Evolutionary conservation across 2,113 vertebrate genomes (phyloP), one percentile per base, ranked within the genome.

Genomic region (Lamprotornis superbus): DNA sequence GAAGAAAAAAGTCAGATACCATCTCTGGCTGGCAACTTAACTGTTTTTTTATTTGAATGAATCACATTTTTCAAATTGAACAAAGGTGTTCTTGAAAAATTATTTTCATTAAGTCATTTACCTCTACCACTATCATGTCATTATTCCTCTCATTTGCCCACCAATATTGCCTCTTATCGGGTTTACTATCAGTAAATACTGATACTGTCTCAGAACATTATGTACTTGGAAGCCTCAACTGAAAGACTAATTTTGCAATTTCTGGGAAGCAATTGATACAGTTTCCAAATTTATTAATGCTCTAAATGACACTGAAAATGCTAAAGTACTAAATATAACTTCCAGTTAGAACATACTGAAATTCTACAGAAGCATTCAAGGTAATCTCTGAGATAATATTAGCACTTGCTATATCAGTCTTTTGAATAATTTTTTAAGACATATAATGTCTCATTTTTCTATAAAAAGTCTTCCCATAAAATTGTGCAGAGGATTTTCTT

Each of bases 11-110:
- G 37, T 52, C 60, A 23, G 35, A 78, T 81, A 76, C 11, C 1
- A 55, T 68, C 42, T 87, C 89, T 87, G 42, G 27, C 17, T 11
- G 6, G 68, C 88, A 96, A 92, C 18, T 71, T 76, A 87, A 70
- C 47, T 70, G 40, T 14, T 93, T 94, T 87, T 92, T 94, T 94
- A 93, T 90, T 64, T 94, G 82, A 94, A 96, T 60, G 37, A 94
- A 92, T 50, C 63, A 52, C 92, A 73, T 87, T 94, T 79, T 90
- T 82, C 70, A 82, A 46, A 67, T 37, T 94, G 33, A 44, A 91
- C 55, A 74, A 83, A 89, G 56, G 46, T 75, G 19, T n/a, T 93
- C 90, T 82, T 90, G 83, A 97, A 94, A 97, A 97, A 96, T 49
- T 94, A 95, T 94, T 97, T 94, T 86, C 53, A 95, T 87, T 57